These are phyloP conservation scores for Galerucella pusilla DNA, from an alignment of 2,888 invertebrate species.

Conservation along the genomic window DNA sequence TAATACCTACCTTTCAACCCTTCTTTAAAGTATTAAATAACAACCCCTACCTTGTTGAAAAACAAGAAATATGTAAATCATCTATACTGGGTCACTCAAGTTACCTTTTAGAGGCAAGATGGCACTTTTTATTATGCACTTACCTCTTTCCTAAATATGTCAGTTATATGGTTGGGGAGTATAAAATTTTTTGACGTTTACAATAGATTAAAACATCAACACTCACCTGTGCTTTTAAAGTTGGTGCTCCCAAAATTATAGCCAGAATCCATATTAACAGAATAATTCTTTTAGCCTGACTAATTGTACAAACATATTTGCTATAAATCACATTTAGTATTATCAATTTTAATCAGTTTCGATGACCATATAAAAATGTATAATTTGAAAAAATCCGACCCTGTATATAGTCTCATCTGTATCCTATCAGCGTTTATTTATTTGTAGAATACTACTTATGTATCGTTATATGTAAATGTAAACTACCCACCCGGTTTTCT, in stretches of 20 bases:
- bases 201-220: not conserved
- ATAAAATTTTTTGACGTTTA: too few species aligned
- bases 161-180: too few species aligned
- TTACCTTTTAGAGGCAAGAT: too few species aligned
- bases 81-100: too few species aligned
- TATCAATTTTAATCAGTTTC: too few species aligned
- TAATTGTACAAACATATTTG: conserved; percentile 75
- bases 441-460: conserved; percentile 37
- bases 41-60: not conserved
- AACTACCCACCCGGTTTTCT: conserved; percentile 38
- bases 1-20: not conserved
- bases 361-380: not conserved
- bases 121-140: too few species aligned
- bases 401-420: conserved; percentile 7
- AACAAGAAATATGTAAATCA: too few species aligned
- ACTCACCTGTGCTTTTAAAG: conserved; percentile 71
- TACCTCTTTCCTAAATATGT: too few species aligned
- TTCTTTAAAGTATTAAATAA: not conserved
- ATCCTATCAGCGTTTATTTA: conserved; percentile 36
- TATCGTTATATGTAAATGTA: conserved; percentile 41
- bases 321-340: too few species aligned
- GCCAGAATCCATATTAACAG: conserved; percentile 71
- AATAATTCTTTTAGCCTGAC: conserved; percentile 73
- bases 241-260: conserved; percentile 72
- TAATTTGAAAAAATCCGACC: conserved; percentile 7